Evolutionary conservation across 2,888 invertebrate genomes (phyloP).

Genomic region (Apantesis nais): DNA sequence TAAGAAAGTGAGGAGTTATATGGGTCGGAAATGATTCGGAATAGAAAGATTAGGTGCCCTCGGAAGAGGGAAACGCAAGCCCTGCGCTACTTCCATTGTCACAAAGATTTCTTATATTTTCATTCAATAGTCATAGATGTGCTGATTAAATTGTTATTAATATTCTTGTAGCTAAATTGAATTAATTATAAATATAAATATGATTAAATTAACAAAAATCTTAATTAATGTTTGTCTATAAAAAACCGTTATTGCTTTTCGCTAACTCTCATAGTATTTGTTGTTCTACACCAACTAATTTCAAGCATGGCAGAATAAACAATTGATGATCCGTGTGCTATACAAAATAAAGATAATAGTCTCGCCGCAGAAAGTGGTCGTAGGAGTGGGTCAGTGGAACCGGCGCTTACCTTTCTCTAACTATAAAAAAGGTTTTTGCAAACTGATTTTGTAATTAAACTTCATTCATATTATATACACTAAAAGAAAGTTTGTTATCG

Average conservation of each 20-base stretch:
- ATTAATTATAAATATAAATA: too few relatives aligned
- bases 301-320: slow-evolving; percentile 12
- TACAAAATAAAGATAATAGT: slow-evolving; percentile 50
- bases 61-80: not conserved
- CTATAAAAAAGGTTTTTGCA: slow-evolving; percentile 48
- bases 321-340: slow-evolving; percentile 17
- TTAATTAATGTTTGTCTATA: not conserved
- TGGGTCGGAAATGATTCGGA: not conserved
- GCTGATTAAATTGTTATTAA: too few relatives aligned
- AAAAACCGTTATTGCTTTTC: not conserved
- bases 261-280: not conserved
- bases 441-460: slow-evolving; percentile 63
- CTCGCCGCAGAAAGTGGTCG: slow-evolving; percentile 72
- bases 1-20: not conserved
- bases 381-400: slow-evolving; percentile 74
- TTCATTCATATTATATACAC: slow-evolving; percentile 47
- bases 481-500: slow-evolving; percentile 53
- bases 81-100: not conserved
- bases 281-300: not conserved
- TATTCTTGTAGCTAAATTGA: too few relatives aligned
- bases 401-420: slow-evolving; percentile 75
- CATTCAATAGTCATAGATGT: too few relatives aligned
- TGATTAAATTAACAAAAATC: too few relatives aligned
- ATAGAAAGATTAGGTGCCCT: slow-evolving; percentile 1
- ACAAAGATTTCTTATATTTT: too few relatives aligned